phyloP scores from a whole-genome alignment of 2,888 invertebrate genomes.

The Nymphalis polychloros region DNA sequence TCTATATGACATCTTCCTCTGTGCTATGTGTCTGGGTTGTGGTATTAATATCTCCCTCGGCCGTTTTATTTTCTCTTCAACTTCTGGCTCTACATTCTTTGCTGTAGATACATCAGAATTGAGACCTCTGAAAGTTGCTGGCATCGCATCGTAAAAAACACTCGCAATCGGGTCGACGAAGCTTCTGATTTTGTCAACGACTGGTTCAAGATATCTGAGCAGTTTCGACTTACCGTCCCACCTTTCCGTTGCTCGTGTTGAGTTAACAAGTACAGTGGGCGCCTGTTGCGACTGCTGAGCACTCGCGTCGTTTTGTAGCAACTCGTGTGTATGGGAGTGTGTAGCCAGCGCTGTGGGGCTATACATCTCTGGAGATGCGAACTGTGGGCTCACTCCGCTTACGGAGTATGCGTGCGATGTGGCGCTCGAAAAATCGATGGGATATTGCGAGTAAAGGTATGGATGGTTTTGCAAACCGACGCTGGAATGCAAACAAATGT shows the following conservation, averaged over 20 bases:
- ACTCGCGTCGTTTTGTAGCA: conserved; percentile 71
- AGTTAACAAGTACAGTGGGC: conserved; percentile 67
- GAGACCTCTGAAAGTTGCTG: conserved; percentile 67
- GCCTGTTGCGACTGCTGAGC: conserved; percentile 80
- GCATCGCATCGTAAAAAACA: conserved; percentile 69
- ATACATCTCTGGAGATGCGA: conserved; percentile 75
- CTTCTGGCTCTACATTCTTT: conserved; percentile 55
- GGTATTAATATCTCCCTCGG: conserved; percentile 68
- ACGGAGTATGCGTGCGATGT: conserved; percentile 80
- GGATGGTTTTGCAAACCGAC: conserved; percentile 78
- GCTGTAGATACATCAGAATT: conserved; percentile 66
- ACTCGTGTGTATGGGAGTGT: conserved; percentile 67
- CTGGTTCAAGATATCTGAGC: conserved; percentile 72
- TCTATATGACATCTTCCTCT: conserved; percentile 66
- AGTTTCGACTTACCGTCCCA: conserved; percentile 80
- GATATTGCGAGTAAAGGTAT: conserved; percentile 79
- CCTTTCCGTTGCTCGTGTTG: conserved; percentile 73
- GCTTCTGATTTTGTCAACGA: conserved; percentile 64
- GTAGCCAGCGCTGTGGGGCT: conserved; percentile 69
- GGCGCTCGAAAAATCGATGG: conserved; percentile 80
- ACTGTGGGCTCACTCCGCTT: conserved; percentile 76
- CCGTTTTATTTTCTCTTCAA: conserved; percentile 53
- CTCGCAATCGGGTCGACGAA: conserved; percentile 70
- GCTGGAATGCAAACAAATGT: conserved; percentile 72
- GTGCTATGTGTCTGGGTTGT: conserved; percentile 72